Percentiles rank a stretch among this genome's conserved stretches.
Conservation (phyloP, 2,113 vertebrate genomes). For the Ornithorhynchus anatinus region DNA sequence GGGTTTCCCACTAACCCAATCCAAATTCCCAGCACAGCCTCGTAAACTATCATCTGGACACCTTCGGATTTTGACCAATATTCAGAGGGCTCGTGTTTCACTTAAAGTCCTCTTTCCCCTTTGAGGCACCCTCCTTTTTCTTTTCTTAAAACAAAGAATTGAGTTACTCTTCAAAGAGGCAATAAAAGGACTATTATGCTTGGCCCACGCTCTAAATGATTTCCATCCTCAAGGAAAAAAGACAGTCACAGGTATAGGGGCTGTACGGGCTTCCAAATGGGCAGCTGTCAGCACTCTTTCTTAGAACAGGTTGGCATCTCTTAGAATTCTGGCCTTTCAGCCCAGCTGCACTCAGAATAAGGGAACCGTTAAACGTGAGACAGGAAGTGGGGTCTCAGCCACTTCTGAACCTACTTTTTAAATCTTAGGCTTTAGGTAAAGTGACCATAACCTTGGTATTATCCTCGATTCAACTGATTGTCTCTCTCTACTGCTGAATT, state of each 20-base stretch:
- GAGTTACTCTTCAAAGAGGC: conserved; percentile 15
- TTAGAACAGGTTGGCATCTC: not conserved
- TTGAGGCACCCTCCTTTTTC: conserved; percentile 17
- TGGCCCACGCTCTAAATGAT: conserved; percentile 30
- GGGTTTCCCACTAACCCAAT: not conserved
- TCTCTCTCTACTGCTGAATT: too few relatives aligned
- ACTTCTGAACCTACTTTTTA: not conserved
- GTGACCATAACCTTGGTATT: too few relatives aligned
- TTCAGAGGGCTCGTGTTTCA: conserved; percentile 19
- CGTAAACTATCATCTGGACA: not conserved
- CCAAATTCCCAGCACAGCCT: not conserved
- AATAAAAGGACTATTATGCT: conserved; percentile 35
- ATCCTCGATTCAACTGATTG: too few relatives aligned
- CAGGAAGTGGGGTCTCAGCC: not conserved
- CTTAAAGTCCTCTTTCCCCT: conserved; percentile 36
- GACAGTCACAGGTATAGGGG: not conserved
- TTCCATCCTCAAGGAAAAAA: conserved; percentile 28
- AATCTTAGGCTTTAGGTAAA: too few relatives aligned
- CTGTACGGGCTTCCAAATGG: not conserved
- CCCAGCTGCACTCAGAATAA: not conserved
- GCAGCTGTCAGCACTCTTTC: not conserved
- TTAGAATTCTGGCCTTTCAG: not conserved
- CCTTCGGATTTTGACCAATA: conserved; percentile 19
- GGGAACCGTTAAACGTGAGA: not conserved
- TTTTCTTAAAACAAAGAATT: conserved; percentile 26